phyloP scores from a whole-genome alignment of 1,140 invertebrate genomes.

The Harlomillsia oculata region DNA sequence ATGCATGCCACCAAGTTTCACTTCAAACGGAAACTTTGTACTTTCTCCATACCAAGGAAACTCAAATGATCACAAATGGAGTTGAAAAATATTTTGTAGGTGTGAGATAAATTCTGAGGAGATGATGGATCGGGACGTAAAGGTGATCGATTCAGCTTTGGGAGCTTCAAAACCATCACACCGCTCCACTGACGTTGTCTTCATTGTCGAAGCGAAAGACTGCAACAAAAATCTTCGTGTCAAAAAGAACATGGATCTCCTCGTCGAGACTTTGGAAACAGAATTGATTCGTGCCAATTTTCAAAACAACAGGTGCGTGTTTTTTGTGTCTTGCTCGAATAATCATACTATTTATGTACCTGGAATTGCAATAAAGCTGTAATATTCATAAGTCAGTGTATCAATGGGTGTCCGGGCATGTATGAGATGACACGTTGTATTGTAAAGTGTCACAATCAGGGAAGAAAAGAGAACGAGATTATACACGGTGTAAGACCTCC shows the following conservation, averaged over 20 bases:
- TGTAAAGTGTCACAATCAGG: no score
- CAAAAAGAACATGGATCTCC: slow-evolving; percentile 54
- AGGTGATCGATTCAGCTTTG: slow-evolving; percentile 38
- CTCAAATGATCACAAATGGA: slow-evolving; percentile 2
- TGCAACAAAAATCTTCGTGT: slow-evolving; percentile 61
- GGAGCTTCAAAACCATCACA: slow-evolving; percentile 47
- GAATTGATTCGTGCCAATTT: slow-evolving; percentile 54
- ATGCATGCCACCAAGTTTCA: background rate
- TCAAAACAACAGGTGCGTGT: slow-evolving; percentile 57
- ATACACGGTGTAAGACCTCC: no score
- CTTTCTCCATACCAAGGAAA: background rate
- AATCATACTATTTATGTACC: no score
- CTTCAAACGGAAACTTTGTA: background rate
- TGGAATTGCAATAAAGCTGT: background rate
- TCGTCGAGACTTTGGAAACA: slow-evolving; percentile 55
- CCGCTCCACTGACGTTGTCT: slow-evolving; percentile 68
- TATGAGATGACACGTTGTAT: background rate
- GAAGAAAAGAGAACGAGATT: no score
- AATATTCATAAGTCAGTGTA: no score
- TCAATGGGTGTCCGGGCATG: background rate
- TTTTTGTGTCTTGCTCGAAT: background rate
- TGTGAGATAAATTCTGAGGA: slow-evolving; percentile 47
- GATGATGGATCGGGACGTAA: slow-evolving; percentile 58
- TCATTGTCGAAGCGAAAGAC: slow-evolving; percentile 72
- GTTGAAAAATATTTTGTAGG: slow-evolving; percentile 28